Evolutionary conservation across 2,797 vertebrate genomes (phyloP).

Genomic region (Neosalanx taihuensis): DNA sequence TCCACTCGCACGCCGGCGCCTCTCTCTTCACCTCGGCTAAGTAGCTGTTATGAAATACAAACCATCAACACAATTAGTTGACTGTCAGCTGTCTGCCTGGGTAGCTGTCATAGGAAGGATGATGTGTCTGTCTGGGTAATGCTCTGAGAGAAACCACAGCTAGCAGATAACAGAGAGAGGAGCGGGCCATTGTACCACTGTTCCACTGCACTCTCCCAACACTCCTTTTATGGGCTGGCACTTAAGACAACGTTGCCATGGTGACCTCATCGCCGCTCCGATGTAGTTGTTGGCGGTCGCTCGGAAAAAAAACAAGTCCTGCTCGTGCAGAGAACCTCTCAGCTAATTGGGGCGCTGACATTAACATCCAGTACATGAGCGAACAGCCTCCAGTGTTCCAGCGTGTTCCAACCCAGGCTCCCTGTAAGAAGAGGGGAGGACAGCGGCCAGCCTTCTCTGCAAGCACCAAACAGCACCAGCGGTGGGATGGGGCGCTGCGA

Average conservation of each 20-base stretch:
- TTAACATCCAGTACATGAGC: background rate
- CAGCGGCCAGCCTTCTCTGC: background rate
- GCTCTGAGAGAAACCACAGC: background rate
- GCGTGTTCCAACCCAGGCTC: background rate
- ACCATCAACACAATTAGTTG: conserved; percentile 58
- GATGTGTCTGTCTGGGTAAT: conserved; percentile 27
- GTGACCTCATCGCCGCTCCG: conserved; percentile 1
- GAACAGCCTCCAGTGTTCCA: background rate
- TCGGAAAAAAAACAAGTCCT: too few species aligned
- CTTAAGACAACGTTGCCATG: conserved; percentile 6
- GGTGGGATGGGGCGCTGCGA: too few species aligned
- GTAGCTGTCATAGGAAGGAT: conserved; percentile 36
- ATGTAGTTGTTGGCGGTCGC: background rate
- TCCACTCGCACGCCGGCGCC: conserved; percentile 33
- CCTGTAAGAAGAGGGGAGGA: background rate
- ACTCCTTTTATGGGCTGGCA: conserved; percentile 1
- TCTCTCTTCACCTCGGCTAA: conserved; percentile 45
- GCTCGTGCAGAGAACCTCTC: background rate
- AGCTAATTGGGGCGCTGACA: background rate
- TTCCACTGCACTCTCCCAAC: background rate
- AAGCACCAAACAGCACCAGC: background rate
- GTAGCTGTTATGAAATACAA: conserved; percentile 50
- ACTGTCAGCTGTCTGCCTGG: conserved; percentile 40
- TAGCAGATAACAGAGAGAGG: conserved; percentile 1
- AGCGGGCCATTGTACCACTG: background rate